These are phyloP conservation scores for Alviniconcha marisindica DNA, from an alignment of 1,140 invertebrate species.

Conservation along the genomic window DNA sequence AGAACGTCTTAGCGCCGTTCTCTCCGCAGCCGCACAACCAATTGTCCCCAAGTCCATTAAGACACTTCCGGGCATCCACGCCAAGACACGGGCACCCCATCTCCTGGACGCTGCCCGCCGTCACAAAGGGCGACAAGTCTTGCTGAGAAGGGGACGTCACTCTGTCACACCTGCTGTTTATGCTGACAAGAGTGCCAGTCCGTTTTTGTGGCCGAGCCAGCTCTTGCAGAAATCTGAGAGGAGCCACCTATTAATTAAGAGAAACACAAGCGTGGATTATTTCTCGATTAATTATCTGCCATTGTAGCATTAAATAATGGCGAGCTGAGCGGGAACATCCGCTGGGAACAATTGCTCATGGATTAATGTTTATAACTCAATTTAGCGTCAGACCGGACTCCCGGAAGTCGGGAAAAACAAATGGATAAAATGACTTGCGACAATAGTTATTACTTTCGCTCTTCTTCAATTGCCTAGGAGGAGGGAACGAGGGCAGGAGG, in stretches of 20 bases:
- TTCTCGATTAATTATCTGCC: constrained; percentile 28
- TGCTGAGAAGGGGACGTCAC: constrained; percentile 30
- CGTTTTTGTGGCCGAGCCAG: constrained; percentile 1
- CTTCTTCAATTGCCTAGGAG: neutral
- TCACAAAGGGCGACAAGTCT: constrained; percentile 25
- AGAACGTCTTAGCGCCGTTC: too few species aligned
- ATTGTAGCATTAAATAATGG: constrained; percentile 34
- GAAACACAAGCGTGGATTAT: constrained; percentile 33
- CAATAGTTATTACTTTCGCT: too few species aligned
- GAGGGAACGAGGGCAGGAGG: neutral
- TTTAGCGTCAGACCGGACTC: neutral
- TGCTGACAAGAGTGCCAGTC: constrained; percentile 8
- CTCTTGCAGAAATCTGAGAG: neutral
- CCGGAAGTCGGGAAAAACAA: neutral
- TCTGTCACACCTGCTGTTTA: constrained; percentile 30
- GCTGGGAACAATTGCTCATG: neutral
- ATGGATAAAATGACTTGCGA: too few species aligned
- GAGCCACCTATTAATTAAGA: constrained; percentile 27
- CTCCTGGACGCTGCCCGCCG: constrained; percentile 7
- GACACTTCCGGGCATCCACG: constrained; percentile 34
- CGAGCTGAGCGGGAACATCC: neutral
- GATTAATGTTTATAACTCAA: constrained; percentile 29
- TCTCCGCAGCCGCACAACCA: neutral
- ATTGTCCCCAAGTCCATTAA: constrained; percentile 39
- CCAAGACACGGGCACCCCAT: neutral